A percentile compares a stretch with the other conserved stretches of the same genome.
These are phyloP conservation scores for Pluvialis apricaria DNA, from an alignment of 2,113 vertebrate genomes.

Conservation along the genomic window DNA sequence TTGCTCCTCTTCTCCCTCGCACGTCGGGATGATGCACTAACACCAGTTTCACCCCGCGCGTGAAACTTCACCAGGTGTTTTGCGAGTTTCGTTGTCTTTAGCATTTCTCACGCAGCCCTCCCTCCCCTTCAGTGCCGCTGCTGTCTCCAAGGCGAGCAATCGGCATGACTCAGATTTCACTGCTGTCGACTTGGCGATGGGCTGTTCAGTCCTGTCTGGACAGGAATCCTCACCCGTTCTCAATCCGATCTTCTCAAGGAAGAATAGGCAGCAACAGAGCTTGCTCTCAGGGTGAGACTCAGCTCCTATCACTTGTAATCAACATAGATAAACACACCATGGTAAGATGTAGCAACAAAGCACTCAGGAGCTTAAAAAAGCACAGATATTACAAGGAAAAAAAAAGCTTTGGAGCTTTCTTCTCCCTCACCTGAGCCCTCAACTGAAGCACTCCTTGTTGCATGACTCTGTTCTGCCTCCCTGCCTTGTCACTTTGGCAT, in stretches of 20 bases:
- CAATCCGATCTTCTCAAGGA: not conserved
- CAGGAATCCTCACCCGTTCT: conserved; percentile 51
- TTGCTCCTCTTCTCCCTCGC: not conserved
- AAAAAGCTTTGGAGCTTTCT: not conserved
- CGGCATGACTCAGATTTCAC: conserved; percentile 48
- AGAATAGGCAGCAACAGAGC: not conserved
- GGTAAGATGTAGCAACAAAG: not conserved
- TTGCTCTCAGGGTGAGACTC: not conserved
- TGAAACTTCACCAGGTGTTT: not conserved
- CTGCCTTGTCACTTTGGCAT: not conserved
- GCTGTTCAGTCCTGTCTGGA: conserved; percentile 51
- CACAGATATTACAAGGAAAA: not conserved
- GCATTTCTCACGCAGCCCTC: conserved; percentile 37
- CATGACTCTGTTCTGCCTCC: not conserved
- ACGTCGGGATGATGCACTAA: not conserved
- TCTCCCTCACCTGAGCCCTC: not conserved
- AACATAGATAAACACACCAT: not conserved
- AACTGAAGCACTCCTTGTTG: not conserved
- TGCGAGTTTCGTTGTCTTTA: conserved; percentile 34
- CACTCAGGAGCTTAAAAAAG: not conserved
- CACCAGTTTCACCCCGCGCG: not conserved
- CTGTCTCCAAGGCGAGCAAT: not conserved
- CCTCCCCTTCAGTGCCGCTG: not conserved
- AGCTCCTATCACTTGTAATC: not conserved
- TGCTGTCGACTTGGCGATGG: not conserved